Evolutionary conservation across 2,113 vertebrate genomes (phyloP).

Genomic region (Beaufortia kweichowensis): DNA sequence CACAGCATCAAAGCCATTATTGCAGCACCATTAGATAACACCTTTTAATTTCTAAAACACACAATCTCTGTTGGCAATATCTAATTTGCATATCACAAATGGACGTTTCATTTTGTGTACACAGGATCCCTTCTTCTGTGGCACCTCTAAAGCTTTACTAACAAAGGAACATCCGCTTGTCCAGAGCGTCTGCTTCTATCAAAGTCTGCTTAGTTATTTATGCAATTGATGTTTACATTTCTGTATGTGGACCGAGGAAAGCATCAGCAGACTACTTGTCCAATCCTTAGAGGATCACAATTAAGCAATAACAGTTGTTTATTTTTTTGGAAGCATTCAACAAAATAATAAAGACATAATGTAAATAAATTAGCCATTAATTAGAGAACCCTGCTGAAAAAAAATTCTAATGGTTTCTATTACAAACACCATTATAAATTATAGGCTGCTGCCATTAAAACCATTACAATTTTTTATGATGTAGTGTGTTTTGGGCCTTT

Average conservation of each 20-base stretch:
- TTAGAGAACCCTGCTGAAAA: not conserved
- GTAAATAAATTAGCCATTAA: not conserved
- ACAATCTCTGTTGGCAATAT: not conserved
- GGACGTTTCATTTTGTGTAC: not conserved
- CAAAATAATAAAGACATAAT: not conserved
- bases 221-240: slow-evolving; percentile 34
- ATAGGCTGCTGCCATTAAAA: too few species aligned
- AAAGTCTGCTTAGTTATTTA: slow-evolving; percentile 34
- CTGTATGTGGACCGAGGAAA: not conserved
- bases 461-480: too few species aligned
- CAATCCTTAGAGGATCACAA: not conserved
- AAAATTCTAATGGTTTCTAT: too few species aligned
- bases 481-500: too few species aligned
- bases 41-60: slow-evolving; percentile 18
- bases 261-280: not conserved
- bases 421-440: too few species aligned
- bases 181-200: slow-evolving; percentile 5
- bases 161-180: not conserved
- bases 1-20: slow-evolving; percentile 15
- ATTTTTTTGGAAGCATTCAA: not conserved
- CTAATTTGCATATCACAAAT: slow-evolving; percentile 21
- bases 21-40: not conserved
- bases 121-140: not conserved
- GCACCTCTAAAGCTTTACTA: slow-evolving; percentile 2
- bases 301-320: slow-evolving; percentile 1